Base-by-base conservation (phyloP, 1,140 invertebrate species). In the Procambarus virginalis region DNA sequence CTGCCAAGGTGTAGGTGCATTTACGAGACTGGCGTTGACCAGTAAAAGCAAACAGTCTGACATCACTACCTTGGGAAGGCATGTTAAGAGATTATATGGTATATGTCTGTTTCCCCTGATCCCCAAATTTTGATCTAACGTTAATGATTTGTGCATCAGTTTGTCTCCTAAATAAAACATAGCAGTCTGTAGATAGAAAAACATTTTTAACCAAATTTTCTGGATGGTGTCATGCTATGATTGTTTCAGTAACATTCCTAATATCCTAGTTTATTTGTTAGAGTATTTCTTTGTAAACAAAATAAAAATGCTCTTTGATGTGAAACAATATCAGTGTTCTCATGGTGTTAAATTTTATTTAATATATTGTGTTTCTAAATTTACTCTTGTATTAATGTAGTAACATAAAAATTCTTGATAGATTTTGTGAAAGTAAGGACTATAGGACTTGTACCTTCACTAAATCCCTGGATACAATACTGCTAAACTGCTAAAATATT, bases 31-130 rank as follows among this genome's bases (percentile, higher is more conserved):
- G 14, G 2, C 20, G 5, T 55, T 55, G n/a, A 80, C 48, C 48
- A 17, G 12, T 55, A 9, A 80, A 55, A 79, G 20, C 34, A 9
- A 34, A 9, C 12, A 34, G 22, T 80, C 55, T 58, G 49, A 80
- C 78, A 55, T 55, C 78, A 80, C 78, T 80, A 80, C 78, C 78
- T 80, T 20, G 49, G 78, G 48, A 58, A 55, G 20, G 78, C 55
- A 12, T 55, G 49, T 80, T 20, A 34, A 34, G 34, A 34, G 34
- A 34, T 34, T 34, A 34, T 34, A 34, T 55, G 14, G 3, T 80
- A n/a, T n/a, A n/a, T n/a, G 10, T 79, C n/a, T 34, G 34, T 80
- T 80, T 22, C 12, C 55, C 20, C 55, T 55, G 22, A 12, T 22
- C 22, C n/a, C 22, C n/a, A 34, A 12, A 22, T 46, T 45, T 55